These are phyloP conservation scores for Spodoptera littoralis DNA, from an alignment of 2,888 invertebrate species.

Conservation along the genomic window DNA sequence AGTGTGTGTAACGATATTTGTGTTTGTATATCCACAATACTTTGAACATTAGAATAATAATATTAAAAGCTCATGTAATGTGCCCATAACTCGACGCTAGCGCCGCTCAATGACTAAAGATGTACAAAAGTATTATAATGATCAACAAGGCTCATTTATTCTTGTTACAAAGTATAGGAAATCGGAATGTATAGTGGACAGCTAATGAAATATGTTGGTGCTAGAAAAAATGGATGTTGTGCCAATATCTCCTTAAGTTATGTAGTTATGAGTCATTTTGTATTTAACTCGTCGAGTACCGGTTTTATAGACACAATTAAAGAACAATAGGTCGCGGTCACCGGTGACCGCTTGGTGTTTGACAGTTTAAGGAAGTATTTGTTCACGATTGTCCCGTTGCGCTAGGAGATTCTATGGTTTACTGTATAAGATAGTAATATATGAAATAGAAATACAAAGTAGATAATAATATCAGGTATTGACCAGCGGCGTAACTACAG, in stretches of 20 bases:
- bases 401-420: too few species aligned
- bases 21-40: conserved; percentile 44
- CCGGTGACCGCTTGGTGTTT: too few species aligned
- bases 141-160: conserved; percentile 67
- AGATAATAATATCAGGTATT: too few species aligned
- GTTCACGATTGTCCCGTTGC: too few species aligned
- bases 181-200: conserved; percentile 23
- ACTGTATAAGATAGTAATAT: too few species aligned
- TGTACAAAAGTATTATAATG: conserved; percentile 66
- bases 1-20: conserved; percentile 27
- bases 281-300: too few species aligned
- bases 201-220: conserved; percentile 19
- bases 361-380: neutral
- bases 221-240: conserved; percentile 21
- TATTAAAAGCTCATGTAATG: conserved; percentile 49
- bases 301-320: too few species aligned
- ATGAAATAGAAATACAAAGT: too few species aligned
- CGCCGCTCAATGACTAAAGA: conserved; percentile 66
- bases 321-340: too few species aligned
- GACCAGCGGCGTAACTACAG: too few species aligned
- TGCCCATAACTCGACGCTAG: conserved; percentile 30
- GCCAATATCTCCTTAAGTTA: conserved; percentile 18
- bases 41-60: conserved; percentile 48
- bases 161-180: conserved; percentile 35
- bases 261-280: neutral